Conservation (phyloP, 1,140 invertebrate genomes). For the Augochlora pura region DNA sequence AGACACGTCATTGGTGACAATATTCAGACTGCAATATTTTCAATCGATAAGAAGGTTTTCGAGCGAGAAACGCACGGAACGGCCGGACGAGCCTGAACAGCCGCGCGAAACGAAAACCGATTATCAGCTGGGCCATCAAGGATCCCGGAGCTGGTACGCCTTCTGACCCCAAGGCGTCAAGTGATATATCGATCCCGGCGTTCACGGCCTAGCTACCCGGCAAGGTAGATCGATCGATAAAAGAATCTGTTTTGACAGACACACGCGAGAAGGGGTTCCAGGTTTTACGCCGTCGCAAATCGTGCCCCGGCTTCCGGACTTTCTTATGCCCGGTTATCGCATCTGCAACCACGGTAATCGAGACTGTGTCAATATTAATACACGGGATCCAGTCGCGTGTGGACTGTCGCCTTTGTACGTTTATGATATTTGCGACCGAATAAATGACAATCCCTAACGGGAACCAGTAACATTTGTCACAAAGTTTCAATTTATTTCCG, state of each 20-base stretch:
- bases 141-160: slow-evolving; percentile 9
- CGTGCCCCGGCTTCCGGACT: not conserved
- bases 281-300: slow-evolving; percentile 1
- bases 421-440: no score
- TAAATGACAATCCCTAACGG: no score
- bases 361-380: no score
- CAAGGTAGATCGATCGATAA: slow-evolving; percentile 10
- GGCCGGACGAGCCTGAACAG: slow-evolving; percentile 2
- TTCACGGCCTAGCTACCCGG: not conserved
- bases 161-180: slow-evolving; percentile 14
- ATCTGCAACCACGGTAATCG: not conserved
- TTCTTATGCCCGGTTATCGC: not conserved
- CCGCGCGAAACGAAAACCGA: slow-evolving; percentile 27
- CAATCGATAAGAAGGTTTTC: slow-evolving; percentile 63
- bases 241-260: slow-evolving; percentile 25
- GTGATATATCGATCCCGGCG: slow-evolving; percentile 18
- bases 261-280: slow-evolving; percentile 12
- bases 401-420: no score
- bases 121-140: slow-evolving; percentile 13
- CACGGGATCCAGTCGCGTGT: no score
- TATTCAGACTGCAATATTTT: slow-evolving; percentile 64
- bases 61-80: not conserved
- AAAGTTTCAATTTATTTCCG: no score
- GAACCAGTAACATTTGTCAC: no score
- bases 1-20: slow-evolving; percentile 63